phyloP scores from a whole-genome alignment of 2,888 invertebrate genomes.

The Amitus sp. region DNA sequence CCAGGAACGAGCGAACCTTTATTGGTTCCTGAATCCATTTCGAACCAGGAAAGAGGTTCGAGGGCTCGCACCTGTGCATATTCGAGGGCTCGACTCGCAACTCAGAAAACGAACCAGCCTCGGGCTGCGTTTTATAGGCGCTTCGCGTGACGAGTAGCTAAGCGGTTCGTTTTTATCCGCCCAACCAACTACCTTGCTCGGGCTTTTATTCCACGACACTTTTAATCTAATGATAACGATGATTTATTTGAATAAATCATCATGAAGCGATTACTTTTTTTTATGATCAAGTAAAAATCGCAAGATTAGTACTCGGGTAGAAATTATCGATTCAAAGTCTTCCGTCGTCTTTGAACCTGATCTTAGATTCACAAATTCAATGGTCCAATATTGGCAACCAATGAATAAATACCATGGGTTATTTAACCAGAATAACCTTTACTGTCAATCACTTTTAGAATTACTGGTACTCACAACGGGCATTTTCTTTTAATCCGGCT shows the following conservation, averaged over 20 bases:
- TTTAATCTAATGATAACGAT: slow-evolving; percentile 4
- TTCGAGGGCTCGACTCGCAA: slow-evolving; percentile 39
- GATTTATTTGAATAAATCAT: background rate
- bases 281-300: too few species aligned
- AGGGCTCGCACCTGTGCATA: slow-evolving; percentile 29
- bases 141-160: slow-evolving; percentile 42
- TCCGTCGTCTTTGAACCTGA: too few species aligned
- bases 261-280: background rate
- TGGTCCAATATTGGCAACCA: too few species aligned
- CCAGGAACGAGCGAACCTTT: slow-evolving; percentile 27
- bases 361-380: too few species aligned
- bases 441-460: too few species aligned
- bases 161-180: slow-evolving; percentile 36
- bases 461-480: too few species aligned
- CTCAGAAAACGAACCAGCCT: slow-evolving; percentile 16
- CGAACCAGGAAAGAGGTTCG: slow-evolving; percentile 12
- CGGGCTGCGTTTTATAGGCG: slow-evolving; percentile 37
- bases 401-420: too few species aligned
- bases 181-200: slow-evolving; percentile 7
- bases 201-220: slow-evolving; percentile 21
- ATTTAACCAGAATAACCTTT: too few species aligned
- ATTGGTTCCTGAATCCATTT: slow-evolving; percentile 5
- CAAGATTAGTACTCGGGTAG: too few species aligned
- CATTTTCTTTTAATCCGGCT: too few species aligned
- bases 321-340: too few species aligned